Evolutionary conservation across 2,888 invertebrate species (phyloP).

Genomic region (Papilio demoleus): DNA sequence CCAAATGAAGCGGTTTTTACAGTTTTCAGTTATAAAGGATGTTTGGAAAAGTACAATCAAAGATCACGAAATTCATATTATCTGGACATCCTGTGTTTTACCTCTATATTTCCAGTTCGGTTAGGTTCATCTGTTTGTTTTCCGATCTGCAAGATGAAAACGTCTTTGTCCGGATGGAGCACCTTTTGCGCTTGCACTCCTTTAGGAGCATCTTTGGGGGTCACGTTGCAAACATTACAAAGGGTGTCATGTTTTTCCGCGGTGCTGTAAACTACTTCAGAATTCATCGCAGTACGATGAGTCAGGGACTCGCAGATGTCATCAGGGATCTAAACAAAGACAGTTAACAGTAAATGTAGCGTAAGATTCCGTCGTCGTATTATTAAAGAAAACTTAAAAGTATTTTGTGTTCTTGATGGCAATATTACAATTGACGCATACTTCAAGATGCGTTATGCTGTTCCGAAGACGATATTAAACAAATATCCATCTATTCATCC

Average conservation of each 20-base stretch:
- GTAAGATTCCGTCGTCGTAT: too few species aligned
- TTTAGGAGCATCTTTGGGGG: conserved; percentile 78
- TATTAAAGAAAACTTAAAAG: too few species aligned
- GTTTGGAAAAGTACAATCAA: too few species aligned
- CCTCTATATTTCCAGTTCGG: conserved; percentile 86
- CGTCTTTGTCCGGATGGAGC: conserved; percentile 87
- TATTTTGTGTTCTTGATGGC: too few species aligned
- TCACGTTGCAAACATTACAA: conserved; percentile 73
- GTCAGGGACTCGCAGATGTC: conserved; percentile 74
- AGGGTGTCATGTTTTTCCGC: conserved; percentile 60
- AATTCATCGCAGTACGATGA: conserved; percentile 66
- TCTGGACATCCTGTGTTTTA: too few species aligned
- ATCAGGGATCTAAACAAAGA: conserved; percentile 66
- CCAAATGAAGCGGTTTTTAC: too few species aligned
- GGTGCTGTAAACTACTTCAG: conserved; percentile 67
- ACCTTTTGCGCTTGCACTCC: conserved; percentile 84
- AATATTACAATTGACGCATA: too few species aligned
- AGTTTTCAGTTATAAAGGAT: too few species aligned
- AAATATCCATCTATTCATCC: too few species aligned
- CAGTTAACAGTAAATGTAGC: not conserved
- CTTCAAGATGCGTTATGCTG: too few species aligned
- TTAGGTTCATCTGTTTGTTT: conserved; percentile 86
- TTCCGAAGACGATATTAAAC: too few species aligned
- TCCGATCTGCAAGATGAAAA: conserved; percentile 88
- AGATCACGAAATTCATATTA: too few species aligned